Conservation (phyloP, 2,888 invertebrate genomes). For the Ophioninae sp. region DNA sequence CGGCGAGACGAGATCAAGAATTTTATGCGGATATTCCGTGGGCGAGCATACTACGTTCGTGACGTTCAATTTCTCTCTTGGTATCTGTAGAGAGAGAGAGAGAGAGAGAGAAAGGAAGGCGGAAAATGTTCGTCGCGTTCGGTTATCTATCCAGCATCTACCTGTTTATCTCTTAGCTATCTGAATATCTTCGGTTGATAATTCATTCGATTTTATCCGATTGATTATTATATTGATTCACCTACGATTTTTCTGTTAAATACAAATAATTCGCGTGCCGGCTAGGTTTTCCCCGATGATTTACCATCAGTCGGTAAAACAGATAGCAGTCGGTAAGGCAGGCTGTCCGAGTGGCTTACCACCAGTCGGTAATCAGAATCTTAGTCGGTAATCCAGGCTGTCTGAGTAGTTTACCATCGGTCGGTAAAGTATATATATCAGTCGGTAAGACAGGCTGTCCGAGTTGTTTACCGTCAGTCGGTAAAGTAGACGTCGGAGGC, state of each 20-base stretch:
- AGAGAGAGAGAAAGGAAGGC: neutral
- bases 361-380: too few relatives aligned
- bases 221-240: neutral
- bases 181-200: neutral
- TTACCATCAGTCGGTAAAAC: too few relatives aligned
- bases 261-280: too few relatives aligned
- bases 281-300: too few relatives aligned
- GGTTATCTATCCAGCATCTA: neutral
- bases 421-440: too few relatives aligned
- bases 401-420: too few relatives aligned
- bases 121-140: neutral
- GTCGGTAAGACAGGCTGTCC: too few relatives aligned
- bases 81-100: neutral
- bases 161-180: neutral
- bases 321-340: too few relatives aligned
- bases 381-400: too few relatives aligned
- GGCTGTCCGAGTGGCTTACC: too few relatives aligned
- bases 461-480: too few relatives aligned
- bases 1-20: neutral
- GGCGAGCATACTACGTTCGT: neutral
- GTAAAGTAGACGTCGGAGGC: too few relatives aligned
- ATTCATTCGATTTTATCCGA: neutral
- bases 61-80: neutral
- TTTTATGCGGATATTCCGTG: neutral
- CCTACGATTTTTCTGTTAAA: neutral